These are phyloP conservation scores for Chroicocephalus ridibundus DNA, from an alignment of 2,113 vertebrate species.

Conservation along the genomic window DNA sequence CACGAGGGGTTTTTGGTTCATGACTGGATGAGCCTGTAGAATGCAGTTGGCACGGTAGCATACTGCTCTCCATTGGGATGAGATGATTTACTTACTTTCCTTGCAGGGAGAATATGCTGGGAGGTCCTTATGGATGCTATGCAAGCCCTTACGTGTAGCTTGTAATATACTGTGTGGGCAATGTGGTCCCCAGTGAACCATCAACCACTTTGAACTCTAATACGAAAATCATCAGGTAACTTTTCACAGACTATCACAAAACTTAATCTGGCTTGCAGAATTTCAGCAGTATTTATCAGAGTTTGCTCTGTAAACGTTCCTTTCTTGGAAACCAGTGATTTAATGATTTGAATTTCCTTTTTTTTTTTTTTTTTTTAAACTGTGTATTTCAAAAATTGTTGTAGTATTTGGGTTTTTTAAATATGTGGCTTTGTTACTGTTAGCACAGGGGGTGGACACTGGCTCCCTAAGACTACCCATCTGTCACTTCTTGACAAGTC, in stretches of 20 bases:
- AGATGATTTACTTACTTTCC: background rate
- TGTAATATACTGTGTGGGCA: background rate
- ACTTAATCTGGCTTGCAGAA: background rate
- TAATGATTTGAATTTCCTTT: background rate
- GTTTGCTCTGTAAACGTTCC: background rate
- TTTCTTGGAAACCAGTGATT: background rate
- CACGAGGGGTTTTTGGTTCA: background rate
- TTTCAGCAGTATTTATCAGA: background rate
- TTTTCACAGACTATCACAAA: background rate
- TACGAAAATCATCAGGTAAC: background rate
- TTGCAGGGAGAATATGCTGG: background rate
- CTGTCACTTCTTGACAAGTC: background rate
- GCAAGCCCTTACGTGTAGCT: background rate
- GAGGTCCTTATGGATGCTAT: background rate
- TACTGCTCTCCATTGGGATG: background rate
- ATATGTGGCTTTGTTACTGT: background rate
- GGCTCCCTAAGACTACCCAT: background rate
- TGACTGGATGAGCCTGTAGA: background rate
- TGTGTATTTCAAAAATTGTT: rapidly evolving
- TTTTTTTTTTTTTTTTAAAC: background rate
- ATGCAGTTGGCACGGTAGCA: background rate
- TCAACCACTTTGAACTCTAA: background rate
- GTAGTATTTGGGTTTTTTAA: background rate
- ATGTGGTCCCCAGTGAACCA: background rate
- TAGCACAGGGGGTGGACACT: background rate